Evolutionary conservation across 2,113 vertebrate species (phyloP).

Genomic region (Syngnathoides biaculeatus): DNA sequence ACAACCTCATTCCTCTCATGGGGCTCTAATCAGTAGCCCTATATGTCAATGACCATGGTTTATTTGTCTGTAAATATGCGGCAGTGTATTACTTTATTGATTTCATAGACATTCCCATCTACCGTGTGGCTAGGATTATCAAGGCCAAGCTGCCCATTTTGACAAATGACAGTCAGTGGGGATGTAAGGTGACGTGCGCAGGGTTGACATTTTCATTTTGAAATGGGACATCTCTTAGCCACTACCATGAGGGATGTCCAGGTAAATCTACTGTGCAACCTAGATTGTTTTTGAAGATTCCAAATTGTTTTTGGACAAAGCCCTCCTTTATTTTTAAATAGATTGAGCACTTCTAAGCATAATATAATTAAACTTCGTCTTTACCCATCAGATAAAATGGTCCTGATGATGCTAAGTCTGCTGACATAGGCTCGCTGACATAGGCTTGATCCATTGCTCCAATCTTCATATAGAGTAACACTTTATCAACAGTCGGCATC

Average conservation of each 20-base stretch:
- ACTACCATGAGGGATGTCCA: background rate
- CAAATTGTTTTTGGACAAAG: background rate
- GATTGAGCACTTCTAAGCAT: background rate
- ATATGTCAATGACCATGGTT: constrained; percentile 11
- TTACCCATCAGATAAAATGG: background rate
- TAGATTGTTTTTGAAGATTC: background rate
- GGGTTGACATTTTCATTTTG: constrained; percentile 19
- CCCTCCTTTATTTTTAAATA: background rate
- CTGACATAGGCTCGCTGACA: background rate
- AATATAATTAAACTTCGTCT: background rate
- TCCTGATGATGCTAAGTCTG: background rate
- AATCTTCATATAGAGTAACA: background rate
- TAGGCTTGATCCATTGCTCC: background rate
- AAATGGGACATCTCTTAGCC: background rate
- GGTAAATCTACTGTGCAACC: background rate
- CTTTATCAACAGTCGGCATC: background rate
- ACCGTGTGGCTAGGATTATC: constrained; percentile 2
- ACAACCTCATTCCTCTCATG: background rate
- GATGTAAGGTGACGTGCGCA: background rate
- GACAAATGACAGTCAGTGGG: constrained; percentile 2
- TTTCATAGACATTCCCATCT: constrained; percentile 55
- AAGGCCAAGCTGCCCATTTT: background rate
- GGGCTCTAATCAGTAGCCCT: background rate
- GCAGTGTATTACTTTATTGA: constrained; percentile 25
- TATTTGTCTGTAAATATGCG: constrained; percentile 35